Evolutionary conservation across 2,113 vertebrate species (phyloP), one percentile per base, ranked within the genome.

Genomic region (Chaenocephalus aceratus): DNA sequence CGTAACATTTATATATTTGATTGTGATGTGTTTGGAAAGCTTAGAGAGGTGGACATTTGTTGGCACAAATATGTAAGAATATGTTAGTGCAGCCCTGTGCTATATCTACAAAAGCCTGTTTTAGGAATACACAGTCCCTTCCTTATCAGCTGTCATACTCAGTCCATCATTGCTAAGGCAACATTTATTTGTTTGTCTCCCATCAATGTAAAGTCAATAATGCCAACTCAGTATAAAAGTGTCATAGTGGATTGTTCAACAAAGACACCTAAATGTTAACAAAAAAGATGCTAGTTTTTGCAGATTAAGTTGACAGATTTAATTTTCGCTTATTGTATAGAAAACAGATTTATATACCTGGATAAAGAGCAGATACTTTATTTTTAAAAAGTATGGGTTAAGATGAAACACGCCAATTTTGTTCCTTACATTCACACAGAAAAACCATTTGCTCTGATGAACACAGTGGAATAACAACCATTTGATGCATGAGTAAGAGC

Each of bases 361-460:
- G 2, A 49, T 34, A 18, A 69, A 58, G 72, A 58, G 48, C 45
- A 36, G 65, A 58, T 11, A 72, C 18, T 89, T 86, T 80, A 63
- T 88, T 88, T 41, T 9, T 30, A 63, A 85, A 77, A 77, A 41
- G 21, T 53, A 56, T 54, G 72, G 45, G 49, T 65, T 21, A 53
- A 81, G n/a, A 75, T 74, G 66, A 80, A 82, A 78, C 73, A 68
- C 75, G 49, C 53, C 26, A 67, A 23, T 26, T 45, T 70, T 76
- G 69, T 77, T 83, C 44, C 58, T 64, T 51, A 79, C 66, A 71
- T 58, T 80, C 68, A 81, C 52, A 60, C 77, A 88, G 52, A 64
- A 67, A 51, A 63, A 68, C 75, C 4, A 71, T 51, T 44, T 23
- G 18, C 58, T 57, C 54, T 46, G n/a, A 45, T 70, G 6, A 83